These are phyloP conservation scores for Poecilia gillii DNA, from an alignment of 2,797 vertebrate genomes.

Conservation along the genomic window DNA sequence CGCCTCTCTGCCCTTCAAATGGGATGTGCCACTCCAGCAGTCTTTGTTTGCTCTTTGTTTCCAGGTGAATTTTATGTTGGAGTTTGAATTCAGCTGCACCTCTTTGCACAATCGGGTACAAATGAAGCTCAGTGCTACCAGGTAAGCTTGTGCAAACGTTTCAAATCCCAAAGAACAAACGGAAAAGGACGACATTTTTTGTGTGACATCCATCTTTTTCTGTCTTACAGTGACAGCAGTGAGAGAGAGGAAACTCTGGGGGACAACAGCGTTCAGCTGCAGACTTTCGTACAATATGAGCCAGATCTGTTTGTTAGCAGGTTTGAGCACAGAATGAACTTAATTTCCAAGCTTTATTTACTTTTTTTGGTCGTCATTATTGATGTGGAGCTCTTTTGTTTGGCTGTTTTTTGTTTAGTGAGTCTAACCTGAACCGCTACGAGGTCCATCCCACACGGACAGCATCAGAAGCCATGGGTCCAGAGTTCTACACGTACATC, in stretches of 20 bases:
- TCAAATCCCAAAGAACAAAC: neutral
- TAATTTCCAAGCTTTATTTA: neutral
- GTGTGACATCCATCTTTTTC: slow-evolving; percentile 3
- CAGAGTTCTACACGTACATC: slow-evolving; percentile 89
- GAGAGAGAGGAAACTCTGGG: slow-evolving; percentile 82
- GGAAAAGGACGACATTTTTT: neutral
- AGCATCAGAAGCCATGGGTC: slow-evolving; percentile 83
- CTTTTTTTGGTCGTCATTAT: neutral
- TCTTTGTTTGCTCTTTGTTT: slow-evolving; percentile 27
- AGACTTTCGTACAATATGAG: slow-evolving; percentile 86
- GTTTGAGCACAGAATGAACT: slow-evolving; percentile 54
- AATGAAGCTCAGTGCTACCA: slow-evolving; percentile 83
- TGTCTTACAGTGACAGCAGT: slow-evolving; percentile 84
- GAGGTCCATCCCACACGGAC: slow-evolving; percentile 88
- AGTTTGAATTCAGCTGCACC: slow-evolving; percentile 92
- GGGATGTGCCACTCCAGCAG: slow-evolving; percentile 33
- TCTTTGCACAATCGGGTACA: slow-evolving; percentile 83
- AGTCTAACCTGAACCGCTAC: slow-evolving; percentile 89
- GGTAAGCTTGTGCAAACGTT: slow-evolving; percentile 68
- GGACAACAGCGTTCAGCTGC: slow-evolving; percentile 85
- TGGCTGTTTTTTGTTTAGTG: slow-evolving; percentile 69
- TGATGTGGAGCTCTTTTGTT: neutral
- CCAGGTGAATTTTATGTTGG: slow-evolving; percentile 89
- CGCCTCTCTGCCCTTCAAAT: slow-evolving; percentile 31
- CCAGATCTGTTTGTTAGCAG: slow-evolving; percentile 90